Conservation (phyloP, 2,888 invertebrate species). For the Hemicrepidius hirtus region DNA sequence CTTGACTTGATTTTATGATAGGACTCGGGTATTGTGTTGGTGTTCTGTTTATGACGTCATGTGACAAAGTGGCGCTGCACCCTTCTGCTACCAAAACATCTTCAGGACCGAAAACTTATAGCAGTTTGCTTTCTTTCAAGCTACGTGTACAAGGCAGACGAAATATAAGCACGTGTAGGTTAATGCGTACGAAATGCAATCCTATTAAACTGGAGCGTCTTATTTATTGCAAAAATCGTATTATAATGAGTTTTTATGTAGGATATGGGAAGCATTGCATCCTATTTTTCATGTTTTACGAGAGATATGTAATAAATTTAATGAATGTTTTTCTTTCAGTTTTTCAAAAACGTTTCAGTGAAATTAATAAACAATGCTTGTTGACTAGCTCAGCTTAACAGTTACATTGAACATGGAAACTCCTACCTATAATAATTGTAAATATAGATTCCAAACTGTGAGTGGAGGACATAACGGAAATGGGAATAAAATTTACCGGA, state of each 20-base stretch:
- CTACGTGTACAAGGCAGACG: slow-evolving; percentile 6
- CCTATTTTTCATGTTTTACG: slow-evolving; percentile 3
- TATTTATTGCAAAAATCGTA: slow-evolving; percentile 32
- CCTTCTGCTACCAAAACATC: slow-evolving; percentile 23
- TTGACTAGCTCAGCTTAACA: too few species aligned
- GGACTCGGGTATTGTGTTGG: slow-evolving; percentile 52
- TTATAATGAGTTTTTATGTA: slow-evolving; percentile 30
- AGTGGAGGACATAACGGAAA: too few species aligned
- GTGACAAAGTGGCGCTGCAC: slow-evolving; percentile 46
- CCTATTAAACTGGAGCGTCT: slow-evolving; percentile 28
- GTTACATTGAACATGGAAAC: too few species aligned
- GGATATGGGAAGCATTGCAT: neutral
- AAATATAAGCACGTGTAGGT: slow-evolving; percentile 11
- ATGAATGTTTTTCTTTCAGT: neutral
- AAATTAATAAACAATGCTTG: neutral
- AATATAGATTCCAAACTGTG: too few species aligned
- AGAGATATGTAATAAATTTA: slow-evolving; percentile 12
- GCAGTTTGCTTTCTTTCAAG: slow-evolving; percentile 14
- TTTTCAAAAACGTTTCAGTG: neutral
- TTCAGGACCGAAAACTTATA: slow-evolving; percentile 29
- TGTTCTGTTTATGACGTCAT: slow-evolving; percentile 54
- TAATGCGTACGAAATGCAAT: slow-evolving; percentile 24
- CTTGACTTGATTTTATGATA: slow-evolving; percentile 55
- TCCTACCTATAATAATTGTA: too few species aligned
- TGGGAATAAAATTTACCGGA: too few species aligned